These are phyloP conservation scores for Leptinotarsa tumamoca DNA, from an alignment of 2,888 invertebrate species.

Conservation along the genomic window DNA sequence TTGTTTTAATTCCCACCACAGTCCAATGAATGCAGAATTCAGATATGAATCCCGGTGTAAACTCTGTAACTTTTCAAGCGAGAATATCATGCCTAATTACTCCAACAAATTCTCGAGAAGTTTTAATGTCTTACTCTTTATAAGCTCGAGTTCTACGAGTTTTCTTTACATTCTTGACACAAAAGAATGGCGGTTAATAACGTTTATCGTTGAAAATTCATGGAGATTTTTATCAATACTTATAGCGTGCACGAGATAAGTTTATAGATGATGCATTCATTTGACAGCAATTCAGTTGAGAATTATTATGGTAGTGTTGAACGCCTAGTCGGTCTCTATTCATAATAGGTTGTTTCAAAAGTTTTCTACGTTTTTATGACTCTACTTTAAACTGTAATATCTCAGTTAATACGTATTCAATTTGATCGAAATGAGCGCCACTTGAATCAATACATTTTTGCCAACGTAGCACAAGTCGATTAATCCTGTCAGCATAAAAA, in stretches of 20 bases:
- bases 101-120: slow-evolving; percentile 60
- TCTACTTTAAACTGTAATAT: too few relatives aligned
- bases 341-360: too few relatives aligned
- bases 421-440: too few relatives aligned
- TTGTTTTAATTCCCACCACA: slow-evolving; percentile 28
- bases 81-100: slow-evolving; percentile 60
- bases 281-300: not conserved
- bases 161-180: slow-evolving; percentile 17
- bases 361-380: too few relatives aligned
- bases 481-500: too few relatives aligned
- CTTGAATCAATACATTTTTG: too few relatives aligned
- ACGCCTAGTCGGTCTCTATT: too few relatives aligned
- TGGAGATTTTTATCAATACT: slow-evolving; percentile 14
- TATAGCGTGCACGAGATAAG: slow-evolving; percentile 5
- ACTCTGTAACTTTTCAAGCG: slow-evolving; percentile 35
- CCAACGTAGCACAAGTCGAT: too few relatives aligned
- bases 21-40: slow-evolving; percentile 35
- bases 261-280: not conserved
- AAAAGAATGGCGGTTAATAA: slow-evolving; percentile 20
- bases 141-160: slow-evolving; percentile 24
- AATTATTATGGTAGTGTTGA: not conserved
- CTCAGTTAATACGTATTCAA: too few relatives aligned
- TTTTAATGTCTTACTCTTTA: slow-evolving; percentile 58
- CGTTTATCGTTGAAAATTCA: slow-evolving; percentile 10
- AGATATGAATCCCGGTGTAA: slow-evolving; percentile 37